Percentiles rank a stretch among this genome's conserved stretches.
Evolutionary conservation across 2,113 vertebrate species (phyloP).

Genomic region (Tachuris rubrigastra): DNA sequence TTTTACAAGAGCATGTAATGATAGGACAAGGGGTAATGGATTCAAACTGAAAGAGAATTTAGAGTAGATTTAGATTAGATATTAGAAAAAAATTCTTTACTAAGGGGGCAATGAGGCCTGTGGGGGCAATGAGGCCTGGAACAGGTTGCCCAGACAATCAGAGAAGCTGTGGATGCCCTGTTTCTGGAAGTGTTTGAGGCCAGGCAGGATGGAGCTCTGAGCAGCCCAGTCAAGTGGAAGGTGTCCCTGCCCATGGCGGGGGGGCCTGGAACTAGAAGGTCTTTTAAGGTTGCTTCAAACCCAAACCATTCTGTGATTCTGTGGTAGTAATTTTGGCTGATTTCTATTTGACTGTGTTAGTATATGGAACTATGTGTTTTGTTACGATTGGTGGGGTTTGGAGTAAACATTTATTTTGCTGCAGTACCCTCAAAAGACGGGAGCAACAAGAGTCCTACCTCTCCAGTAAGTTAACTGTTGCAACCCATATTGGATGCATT

Average conservation of each 20-base stretch:
- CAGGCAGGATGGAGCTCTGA: background rate
- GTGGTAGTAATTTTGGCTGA: background rate
- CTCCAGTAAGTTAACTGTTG: background rate
- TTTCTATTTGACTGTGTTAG: background rate
- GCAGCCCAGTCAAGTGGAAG: rapidly evolving
- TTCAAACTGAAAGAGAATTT: background rate
- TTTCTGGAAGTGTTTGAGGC: background rate
- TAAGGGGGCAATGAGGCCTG: background rate
- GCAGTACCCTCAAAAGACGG: background rate
- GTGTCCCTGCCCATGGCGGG: background rate
- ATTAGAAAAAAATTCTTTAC: background rate
- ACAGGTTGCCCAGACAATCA: background rate
- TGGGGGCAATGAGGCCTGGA: background rate
- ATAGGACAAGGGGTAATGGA: background rate
- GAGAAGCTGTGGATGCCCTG: background rate
- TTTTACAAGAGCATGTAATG: background rate
- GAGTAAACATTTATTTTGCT: background rate
- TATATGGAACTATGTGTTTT: background rate
- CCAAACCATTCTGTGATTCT: background rate
- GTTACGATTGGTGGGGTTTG: background rate
- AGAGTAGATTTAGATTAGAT: background rate
- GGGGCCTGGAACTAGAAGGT: background rate
- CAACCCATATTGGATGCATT: background rate
- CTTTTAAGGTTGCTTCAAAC: background rate
- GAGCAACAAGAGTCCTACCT: background rate